Evolutionary conservation across 2,113 vertebrate species (phyloP).

Genomic region (Neogobius melanostomus): DNA sequence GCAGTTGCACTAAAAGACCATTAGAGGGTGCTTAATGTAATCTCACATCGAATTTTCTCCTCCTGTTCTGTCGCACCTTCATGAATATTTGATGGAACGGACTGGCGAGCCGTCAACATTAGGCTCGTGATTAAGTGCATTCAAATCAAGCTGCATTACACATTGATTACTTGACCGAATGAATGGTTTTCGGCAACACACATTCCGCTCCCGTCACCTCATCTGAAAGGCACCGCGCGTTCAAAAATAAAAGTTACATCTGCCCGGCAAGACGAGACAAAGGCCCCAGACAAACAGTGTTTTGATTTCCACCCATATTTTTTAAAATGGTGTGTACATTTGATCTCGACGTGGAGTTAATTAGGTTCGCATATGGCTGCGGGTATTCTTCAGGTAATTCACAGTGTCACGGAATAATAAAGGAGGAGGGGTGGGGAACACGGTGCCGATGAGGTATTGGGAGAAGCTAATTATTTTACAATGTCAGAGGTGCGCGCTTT

Average conservation of each 20-base stretch:
- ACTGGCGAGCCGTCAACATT: slow-evolving; percentile 96
- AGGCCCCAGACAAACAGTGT: slow-evolving; percentile 43
- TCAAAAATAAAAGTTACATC: slow-evolving; percentile 55
- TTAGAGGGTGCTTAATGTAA: slow-evolving; percentile 1
- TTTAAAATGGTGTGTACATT: slow-evolving; percentile 72
- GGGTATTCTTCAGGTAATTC: slow-evolving; percentile 89
- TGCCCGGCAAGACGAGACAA: slow-evolving; percentile 62
- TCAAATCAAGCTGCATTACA: slow-evolving; percentile 97
- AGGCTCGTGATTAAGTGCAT: slow-evolving; percentile 94
- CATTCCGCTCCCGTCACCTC: slow-evolving; percentile 26
- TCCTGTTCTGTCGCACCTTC: slow-evolving; percentile 92
- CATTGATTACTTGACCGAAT: slow-evolving; percentile 94
- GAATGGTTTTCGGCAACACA: slow-evolving; percentile 61
- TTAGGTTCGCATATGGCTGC: slow-evolving; percentile 89
- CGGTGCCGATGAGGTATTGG: slow-evolving; percentile 76
- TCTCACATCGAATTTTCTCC: slow-evolving; percentile 73
- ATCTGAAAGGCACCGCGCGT: slow-evolving; percentile 72
- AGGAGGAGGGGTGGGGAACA: slow-evolving; percentile 39
- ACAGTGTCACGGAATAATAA: slow-evolving; percentile 80
- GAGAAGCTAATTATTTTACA: slow-evolving; percentile 89
- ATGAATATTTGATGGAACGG: slow-evolving; percentile 99
- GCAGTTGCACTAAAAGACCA: not conserved
- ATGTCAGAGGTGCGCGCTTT: slow-evolving; percentile 76
- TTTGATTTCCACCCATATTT: slow-evolving; percentile 57
- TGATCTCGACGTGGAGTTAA: slow-evolving; percentile 83